phyloP scores from a whole-genome alignment of 2,113 vertebrate genomes.

The Ameiurus melas region DNA sequence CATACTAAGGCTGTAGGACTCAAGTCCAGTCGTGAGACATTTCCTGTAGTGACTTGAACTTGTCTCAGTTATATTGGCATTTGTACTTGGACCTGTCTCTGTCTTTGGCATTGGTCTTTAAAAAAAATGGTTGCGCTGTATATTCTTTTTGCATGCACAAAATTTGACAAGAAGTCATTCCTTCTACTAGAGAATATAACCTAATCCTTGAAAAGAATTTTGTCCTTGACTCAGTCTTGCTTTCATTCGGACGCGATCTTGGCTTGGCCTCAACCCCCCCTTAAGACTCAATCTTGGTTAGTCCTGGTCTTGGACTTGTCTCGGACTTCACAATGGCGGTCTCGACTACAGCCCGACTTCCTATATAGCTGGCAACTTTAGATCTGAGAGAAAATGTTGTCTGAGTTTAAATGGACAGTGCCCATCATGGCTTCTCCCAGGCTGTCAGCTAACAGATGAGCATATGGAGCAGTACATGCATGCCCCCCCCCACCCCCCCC shows the following conservation, averaged over 20 bases:
- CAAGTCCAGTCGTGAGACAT: not conserved
- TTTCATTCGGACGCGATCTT: no score
- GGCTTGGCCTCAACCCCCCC: not conserved
- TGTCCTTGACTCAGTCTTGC: not conserved
- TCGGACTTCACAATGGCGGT: not conserved
- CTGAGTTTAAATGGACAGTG: slow-evolving; percentile 74
- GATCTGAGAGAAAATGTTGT: slow-evolving; percentile 80
- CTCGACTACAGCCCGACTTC: not conserved
- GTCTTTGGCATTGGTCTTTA: not conserved
- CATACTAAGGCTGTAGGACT: not conserved
- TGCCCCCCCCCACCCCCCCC: slow-evolving; percentile 22
- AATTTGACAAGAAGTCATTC: not conserved
- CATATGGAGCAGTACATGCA: slow-evolving; percentile 38
- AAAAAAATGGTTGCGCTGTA: not conserved
- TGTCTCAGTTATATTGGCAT: not conserved
- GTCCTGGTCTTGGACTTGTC: not conserved
- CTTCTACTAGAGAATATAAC: not conserved
- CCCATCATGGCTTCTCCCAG: slow-evolving; percentile 69
- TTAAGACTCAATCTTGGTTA: not conserved
- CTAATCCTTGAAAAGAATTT: not conserved
- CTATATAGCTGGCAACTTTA: slow-evolving; percentile 60
- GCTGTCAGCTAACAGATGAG: slow-evolving; percentile 68
- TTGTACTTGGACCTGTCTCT: not conserved
- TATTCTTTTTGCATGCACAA: not conserved
- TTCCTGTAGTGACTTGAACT: not conserved